phyloP scores from a whole-genome alignment of 2,113 vertebrate species.

The Glaucomys volans region DNA sequence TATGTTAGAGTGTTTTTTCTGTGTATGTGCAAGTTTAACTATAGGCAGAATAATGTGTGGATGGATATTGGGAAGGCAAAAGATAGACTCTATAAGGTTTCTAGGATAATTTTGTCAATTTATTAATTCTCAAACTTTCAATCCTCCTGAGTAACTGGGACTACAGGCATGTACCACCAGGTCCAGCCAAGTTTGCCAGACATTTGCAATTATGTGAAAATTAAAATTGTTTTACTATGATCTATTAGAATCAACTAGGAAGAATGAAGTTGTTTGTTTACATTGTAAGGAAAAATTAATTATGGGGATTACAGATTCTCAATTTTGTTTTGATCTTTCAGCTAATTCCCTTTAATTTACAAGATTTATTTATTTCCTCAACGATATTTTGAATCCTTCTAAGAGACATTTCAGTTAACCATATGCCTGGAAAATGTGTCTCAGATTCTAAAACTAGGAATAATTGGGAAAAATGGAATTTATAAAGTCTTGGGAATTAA shows the following conservation, averaged over 20 bases:
- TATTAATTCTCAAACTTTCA: neutral
- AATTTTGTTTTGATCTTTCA: neutral
- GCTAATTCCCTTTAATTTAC: constrained; percentile 51
- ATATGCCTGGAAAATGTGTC: neutral
- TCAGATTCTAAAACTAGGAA: neutral
- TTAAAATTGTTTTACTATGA: neutral
- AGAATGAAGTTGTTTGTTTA: constrained; percentile 28
- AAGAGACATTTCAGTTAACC: constrained; percentile 1
- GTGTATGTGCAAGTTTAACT: neutral
- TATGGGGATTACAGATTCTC: neutral
- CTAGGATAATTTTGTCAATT: neutral
- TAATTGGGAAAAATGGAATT: neutral
- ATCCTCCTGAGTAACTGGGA: no score
- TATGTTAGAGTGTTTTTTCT: neutral
- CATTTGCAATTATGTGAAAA: no score
- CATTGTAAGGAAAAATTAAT: constrained; percentile 28
- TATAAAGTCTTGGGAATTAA: neutral
- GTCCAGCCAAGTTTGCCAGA: no score
- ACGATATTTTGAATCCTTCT: neutral
- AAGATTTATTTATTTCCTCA: constrained; percentile 24
- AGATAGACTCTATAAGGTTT: neutral
- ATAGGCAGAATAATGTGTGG: neutral
- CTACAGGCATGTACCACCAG: no score
- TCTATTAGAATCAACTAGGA: neutral
- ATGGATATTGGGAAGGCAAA: neutral